A percentile compares a stretch with the other conserved stretches of the same genome.
These are phyloP conservation scores for Bombus sylvicola DNA, from an alignment of 1,140 invertebrate genomes.

Conservation along the genomic window DNA sequence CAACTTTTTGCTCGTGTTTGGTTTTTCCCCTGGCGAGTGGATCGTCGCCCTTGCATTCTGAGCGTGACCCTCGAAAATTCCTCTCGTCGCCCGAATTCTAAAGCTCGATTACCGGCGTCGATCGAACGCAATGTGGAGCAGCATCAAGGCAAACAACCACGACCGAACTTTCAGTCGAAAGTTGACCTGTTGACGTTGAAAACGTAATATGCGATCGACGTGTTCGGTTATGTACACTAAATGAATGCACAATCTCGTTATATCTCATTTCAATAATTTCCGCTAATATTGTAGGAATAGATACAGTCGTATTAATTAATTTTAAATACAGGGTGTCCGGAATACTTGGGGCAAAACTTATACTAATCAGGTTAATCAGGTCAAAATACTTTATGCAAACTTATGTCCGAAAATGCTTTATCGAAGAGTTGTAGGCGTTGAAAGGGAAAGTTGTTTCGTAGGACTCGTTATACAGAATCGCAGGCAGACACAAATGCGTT, in stretches of 20 bases:
- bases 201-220: background rate
- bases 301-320: no score
- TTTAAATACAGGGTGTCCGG: no score
- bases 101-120: slow-evolving; percentile 13
- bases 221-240: background rate
- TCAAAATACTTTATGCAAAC: no score
- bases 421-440: no score
- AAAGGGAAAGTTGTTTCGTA: no score
- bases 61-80: slow-evolving; percentile 53
- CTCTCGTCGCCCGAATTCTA: slow-evolving; percentile 44
- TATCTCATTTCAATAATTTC: background rate
- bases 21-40: slow-evolving; percentile 17
- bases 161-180: background rate
- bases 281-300: no score
- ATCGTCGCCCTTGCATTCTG: slow-evolving; percentile 47
- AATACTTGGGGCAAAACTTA: no score
- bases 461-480: no score
- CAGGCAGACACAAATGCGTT: no score
- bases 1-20: slow-evolving; percentile 28
- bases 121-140: background rate
- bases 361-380: no score
- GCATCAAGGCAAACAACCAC: background rate
- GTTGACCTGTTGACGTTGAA: slow-evolving; percentile 1
- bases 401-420: no score
- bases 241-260: background rate